These are phyloP conservation scores for Diorhabda sublineata DNA, from an alignment of 1,140 invertebrate species.

Conservation along the genomic window DNA sequence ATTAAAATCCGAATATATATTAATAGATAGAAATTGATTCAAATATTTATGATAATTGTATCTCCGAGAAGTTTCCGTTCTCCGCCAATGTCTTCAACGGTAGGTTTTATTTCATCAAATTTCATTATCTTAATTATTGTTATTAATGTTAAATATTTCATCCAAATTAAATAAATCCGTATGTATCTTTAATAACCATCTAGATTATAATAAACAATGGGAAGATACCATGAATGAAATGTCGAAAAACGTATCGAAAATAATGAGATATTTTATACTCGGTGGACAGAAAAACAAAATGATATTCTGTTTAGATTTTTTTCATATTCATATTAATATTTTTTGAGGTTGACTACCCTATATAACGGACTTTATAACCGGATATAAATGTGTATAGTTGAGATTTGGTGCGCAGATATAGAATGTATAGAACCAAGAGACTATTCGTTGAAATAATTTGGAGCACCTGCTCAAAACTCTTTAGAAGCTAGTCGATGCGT, in stretches of 20 bases:
- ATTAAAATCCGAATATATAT: no score
- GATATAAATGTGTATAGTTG: constrained; percentile 3
- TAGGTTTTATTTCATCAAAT: neutral
- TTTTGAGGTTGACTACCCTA: neutral
- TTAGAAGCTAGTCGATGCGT: neutral
- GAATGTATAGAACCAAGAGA: neutral
- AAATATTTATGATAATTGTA: no score
- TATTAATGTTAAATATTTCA: constrained; percentile 3
- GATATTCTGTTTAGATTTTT: no score
- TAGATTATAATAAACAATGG: neutral
- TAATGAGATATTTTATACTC: neutral
- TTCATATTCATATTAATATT: no score
- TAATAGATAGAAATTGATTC: no score
- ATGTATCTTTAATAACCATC: neutral
- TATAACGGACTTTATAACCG: neutral
- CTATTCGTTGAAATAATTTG: neutral
- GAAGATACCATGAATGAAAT: neutral
- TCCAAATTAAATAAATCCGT: neutral
- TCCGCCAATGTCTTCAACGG: no score
- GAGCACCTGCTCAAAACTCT: neutral
- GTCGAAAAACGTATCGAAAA: neutral
- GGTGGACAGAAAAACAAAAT: neutral
- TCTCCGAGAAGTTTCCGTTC: no score
- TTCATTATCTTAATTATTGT: neutral
- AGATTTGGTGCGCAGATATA: neutral